A percentile compares a stretch with the other conserved stretches of the same genome.
Evolutionary conservation across 2,888 invertebrate species (phyloP).

Genomic region (Cephus rjabovi): DNA sequence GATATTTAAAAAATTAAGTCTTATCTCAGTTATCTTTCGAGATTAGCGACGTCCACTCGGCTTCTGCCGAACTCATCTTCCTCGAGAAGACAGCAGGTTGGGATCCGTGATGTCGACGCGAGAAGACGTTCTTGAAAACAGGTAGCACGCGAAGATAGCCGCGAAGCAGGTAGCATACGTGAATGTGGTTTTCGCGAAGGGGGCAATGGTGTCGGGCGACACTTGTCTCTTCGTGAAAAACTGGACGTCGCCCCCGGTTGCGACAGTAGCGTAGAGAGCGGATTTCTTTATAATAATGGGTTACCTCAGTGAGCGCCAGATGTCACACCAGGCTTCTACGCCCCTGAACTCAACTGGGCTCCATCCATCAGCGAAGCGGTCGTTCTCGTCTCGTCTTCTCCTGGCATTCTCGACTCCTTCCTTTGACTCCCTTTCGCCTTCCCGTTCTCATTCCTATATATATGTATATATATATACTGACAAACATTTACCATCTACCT

Average conservation of each 20-base stretch:
- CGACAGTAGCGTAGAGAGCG: slow-evolving; percentile 38
- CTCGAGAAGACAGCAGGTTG: background rate
- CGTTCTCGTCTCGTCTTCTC: slow-evolving; percentile 38
- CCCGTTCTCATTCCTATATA: slow-evolving; percentile 42
- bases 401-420: slow-evolving; percentile 30
- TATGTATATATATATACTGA: background rate
- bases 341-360: slow-evolving; percentile 25
- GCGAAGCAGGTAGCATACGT: slow-evolving; percentile 20
- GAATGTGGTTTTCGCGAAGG: slow-evolving; percentile 50
- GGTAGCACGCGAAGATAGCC: slow-evolving; percentile 39
- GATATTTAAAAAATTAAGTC: background rate
- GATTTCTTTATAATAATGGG: background rate
- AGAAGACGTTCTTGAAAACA: slow-evolving; percentile 19
- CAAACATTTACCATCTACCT: background rate
- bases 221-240: slow-evolving; percentile 62
- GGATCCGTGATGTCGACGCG: background rate
- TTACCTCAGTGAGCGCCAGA: slow-evolving; percentile 30
- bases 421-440: slow-evolving; percentile 34
- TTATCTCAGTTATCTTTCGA: background rate
- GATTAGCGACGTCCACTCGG: background rate
- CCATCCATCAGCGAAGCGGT: slow-evolving; percentile 53
- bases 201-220: slow-evolving; percentile 57
- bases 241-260: slow-evolving; percentile 52
- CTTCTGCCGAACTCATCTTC: background rate
- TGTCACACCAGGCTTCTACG: slow-evolving; percentile 12